Evolutionary conservation across 2,888 invertebrate genomes (phyloP), one percentile per base, ranked within the genome.

Genomic region (Nomada fucata): DNA sequence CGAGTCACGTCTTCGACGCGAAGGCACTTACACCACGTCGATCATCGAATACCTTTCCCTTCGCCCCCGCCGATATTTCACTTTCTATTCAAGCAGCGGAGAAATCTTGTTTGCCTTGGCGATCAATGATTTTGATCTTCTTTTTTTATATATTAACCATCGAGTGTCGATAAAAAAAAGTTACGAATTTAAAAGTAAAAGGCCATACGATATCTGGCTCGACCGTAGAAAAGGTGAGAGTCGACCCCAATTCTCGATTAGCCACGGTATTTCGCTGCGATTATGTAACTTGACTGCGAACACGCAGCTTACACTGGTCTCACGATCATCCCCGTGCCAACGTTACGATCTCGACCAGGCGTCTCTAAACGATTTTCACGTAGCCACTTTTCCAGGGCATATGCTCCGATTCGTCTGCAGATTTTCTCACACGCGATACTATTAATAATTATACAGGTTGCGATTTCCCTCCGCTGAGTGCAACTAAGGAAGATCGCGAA

Each of bases 241-340:
- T 23, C 64, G 68, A 88, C 91, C 90, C 91, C 85, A 88, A 89
- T 89, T 84, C 77, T 47, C 84, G 77, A 92, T 93, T 93, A 89
- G 91, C 88, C 87, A 88, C 91, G 91, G 90, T 90, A 88, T 90
- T 92, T 89, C 89, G 87, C 84, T 75, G 76, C 89, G 91, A 89
- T 90, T 90, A 90, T 90, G 90, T 89, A 92, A 92, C 90, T 90
- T 88, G 90, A 93, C 93, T 93, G 93, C 92, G 93, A 93, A 93
- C 92, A 92, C 90, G 90, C 88, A 90, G 88, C 90, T 91, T 89
- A 91, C 89, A 88, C 84, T 88, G 92, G 89, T 93, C 93, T 92
- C 93, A 93, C 93, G 93, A 87, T 91, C 91, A 92, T 92, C 92
- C 89, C 88, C 74, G 80, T 59, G 71, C 59, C 57, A 74, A 57